Evolutionary conservation across 2,888 invertebrate genomes (phyloP).

Genomic region (Dyspetes luteomarginatus): DNA sequence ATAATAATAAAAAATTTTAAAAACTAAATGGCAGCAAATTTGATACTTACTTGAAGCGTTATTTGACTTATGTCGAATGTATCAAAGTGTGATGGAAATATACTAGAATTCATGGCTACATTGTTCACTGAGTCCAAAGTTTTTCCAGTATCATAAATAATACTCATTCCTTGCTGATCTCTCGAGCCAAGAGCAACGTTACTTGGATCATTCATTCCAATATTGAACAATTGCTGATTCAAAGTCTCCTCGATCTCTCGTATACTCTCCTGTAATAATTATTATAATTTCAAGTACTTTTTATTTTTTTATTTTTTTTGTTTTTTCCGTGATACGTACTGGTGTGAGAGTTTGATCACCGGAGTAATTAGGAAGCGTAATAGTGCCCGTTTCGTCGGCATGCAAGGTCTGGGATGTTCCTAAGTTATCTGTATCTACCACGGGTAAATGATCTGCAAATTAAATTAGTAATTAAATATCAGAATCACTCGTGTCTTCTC

Average conservation of each 20-base stretch:
- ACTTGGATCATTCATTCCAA: constrained; percentile 76
- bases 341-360: constrained; percentile 81
- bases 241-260: constrained; percentile 82
- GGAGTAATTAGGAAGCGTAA: constrained; percentile 79
- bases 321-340: constrained; percentile 70
- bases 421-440: constrained; percentile 71
- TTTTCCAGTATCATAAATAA: constrained; percentile 77
- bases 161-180: constrained; percentile 75
- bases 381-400: constrained; percentile 81
- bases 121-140: constrained; percentile 70
- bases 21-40: not conserved
- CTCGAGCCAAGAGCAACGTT: constrained; percentile 68
- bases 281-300: not conserved
- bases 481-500: not conserved
- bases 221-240: constrained; percentile 81
- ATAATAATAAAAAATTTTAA: not conserved
- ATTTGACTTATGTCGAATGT: constrained; percentile 79
- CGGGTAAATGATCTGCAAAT: constrained; percentile 73
- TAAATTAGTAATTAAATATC: constrained; percentile 50
- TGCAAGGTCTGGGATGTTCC: constrained; percentile 79
- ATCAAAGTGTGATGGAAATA: constrained; percentile 77
- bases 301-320: not conserved
- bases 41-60: constrained; percentile 55
- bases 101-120: constrained; percentile 65
- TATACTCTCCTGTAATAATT: constrained; percentile 79